A percentile compares a stretch with the other conserved stretches of the same genome.
These are phyloP conservation scores for Habroteleia sp. DNA, from an alignment of 2,888 invertebrate species.

Conservation along the genomic window DNA sequence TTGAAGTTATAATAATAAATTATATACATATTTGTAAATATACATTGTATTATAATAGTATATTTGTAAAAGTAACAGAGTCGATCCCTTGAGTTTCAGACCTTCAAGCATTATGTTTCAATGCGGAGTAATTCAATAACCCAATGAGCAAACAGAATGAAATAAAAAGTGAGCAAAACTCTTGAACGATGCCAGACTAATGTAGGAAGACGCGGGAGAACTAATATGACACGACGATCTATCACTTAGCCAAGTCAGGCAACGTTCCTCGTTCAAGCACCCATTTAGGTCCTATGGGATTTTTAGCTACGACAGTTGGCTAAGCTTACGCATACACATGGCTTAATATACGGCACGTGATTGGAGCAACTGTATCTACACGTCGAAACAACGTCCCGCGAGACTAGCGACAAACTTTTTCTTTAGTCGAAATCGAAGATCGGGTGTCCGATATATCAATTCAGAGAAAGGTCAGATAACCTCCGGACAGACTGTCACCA, in stretches of 20 bases:
- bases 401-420: slow-evolving; percentile 45
- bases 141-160: slow-evolving; percentile 32
- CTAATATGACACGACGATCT: slow-evolving; percentile 59
- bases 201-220: slow-evolving; percentile 30
- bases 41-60: too few relatives aligned
- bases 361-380: slow-evolving; percentile 71
- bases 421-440: slow-evolving; percentile 21
- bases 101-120: slow-evolving; percentile 9
- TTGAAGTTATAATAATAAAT: too few relatives aligned
- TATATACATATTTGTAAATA: too few relatives aligned
- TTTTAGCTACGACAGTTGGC: slow-evolving; percentile 67
- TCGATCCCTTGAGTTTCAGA: background rate
- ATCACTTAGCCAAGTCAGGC: slow-evolving; percentile 58
- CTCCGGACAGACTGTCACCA: slow-evolving; percentile 28
- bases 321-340: slow-evolving; percentile 37
- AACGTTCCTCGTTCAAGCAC: slow-evolving; percentile 40
- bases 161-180: slow-evolving; percentile 43
- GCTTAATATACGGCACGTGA: slow-evolving; percentile 75
- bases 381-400: slow-evolving; percentile 63
- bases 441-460: slow-evolving; percentile 72
- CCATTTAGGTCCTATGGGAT: slow-evolving; percentile 67
- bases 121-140: slow-evolving; percentile 38
- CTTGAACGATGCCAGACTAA: slow-evolving; percentile 41
- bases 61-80: slow-evolving; percentile 1
- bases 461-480: slow-evolving; percentile 50